A percentile compares a stretch with the other conserved stretches of the same genome.
phyloP scores from a whole-genome alignment of 2,113 vertebrate species.

The Garra rufa region DNA sequence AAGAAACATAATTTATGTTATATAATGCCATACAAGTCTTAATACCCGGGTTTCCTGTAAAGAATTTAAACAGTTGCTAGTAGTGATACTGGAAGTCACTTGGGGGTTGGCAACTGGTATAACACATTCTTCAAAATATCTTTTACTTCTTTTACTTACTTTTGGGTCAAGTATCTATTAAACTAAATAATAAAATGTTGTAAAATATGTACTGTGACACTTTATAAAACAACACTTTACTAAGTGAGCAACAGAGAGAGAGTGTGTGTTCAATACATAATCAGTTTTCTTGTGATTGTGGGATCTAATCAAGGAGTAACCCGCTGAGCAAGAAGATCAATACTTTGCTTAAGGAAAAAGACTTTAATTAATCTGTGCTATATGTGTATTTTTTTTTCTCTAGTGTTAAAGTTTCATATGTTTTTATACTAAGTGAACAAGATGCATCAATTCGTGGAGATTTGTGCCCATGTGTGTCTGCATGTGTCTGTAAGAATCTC shows the following conservation, averaged over 20 bases:
- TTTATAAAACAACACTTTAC: not conserved
- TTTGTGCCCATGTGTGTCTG: slow-evolving; percentile 12
- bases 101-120: too few species aligned
- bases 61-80: too few species aligned
- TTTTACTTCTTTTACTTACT: too few species aligned
- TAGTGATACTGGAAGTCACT: too few species aligned
- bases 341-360: slow-evolving; percentile 22
- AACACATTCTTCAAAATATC: too few species aligned
- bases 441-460: slow-evolving; percentile 9
- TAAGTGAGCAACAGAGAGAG: not conserved
- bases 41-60: too few species aligned
- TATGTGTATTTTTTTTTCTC: slow-evolving; percentile 1
- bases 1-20: too few species aligned
- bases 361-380: not conserved
- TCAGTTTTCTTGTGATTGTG: slow-evolving; percentile 26
- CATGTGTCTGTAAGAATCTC: slow-evolving; percentile 16
- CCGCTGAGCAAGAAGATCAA: slow-evolving; percentile 43
- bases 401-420: not conserved
- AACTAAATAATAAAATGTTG: not conserved
- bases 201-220: not conserved
- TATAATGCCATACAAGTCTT: too few species aligned
- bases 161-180: not conserved
- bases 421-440: not conserved
- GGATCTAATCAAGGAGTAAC: slow-evolving; percentile 38
- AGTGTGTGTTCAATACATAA: slow-evolving; percentile 5